Conservation (phyloP, 2,797 vertebrate species). For the Oceanodroma leucorhoa region DNA sequence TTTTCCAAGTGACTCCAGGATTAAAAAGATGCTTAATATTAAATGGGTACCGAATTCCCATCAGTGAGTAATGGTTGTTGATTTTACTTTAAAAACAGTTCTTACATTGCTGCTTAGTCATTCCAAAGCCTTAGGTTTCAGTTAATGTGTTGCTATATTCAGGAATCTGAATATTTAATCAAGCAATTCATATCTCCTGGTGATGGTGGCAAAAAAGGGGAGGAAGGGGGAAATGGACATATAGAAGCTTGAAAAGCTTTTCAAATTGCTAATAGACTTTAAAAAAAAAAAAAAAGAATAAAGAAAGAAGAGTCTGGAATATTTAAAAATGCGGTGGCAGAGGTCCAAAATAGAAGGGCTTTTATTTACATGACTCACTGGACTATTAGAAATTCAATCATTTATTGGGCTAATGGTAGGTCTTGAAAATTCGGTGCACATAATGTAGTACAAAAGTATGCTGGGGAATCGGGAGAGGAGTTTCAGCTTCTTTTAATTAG, state of each 20-base stretch:
- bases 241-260: neutral
- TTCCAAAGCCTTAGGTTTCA: neutral
- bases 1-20: neutral
- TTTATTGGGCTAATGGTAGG: neutral
- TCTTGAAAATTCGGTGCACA: neutral
- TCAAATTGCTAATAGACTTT: neutral
- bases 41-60: neutral
- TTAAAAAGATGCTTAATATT: neutral
- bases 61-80: neutral
- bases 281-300: neutral
- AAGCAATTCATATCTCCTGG: neutral
- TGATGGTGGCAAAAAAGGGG: neutral
- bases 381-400: neutral
- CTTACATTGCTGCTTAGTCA: neutral
- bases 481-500: neutral
- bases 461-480: neutral
- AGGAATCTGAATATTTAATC: constrained; percentile 27
- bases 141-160: neutral
- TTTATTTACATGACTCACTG: neutral
- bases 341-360: neutral
- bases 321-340: neutral
- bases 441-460: neutral
- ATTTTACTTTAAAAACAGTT: neutral
- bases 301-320: neutral
- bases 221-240: neutral